phyloP scores from a whole-genome alignment of 2,888 invertebrate species.

The Melanargia galathea region DNA sequence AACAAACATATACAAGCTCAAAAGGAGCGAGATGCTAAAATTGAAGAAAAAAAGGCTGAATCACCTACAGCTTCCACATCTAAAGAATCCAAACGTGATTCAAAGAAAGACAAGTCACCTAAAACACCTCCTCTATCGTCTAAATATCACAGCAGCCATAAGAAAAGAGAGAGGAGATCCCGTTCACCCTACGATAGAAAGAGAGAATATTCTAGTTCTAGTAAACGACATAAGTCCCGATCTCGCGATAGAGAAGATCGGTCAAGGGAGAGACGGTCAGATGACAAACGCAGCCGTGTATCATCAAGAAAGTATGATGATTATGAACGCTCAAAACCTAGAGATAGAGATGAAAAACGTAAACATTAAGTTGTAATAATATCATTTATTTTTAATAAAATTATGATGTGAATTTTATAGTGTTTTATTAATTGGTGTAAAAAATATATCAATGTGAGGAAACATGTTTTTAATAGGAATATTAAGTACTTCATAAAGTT shows the following conservation, averaged over 20 bases:
- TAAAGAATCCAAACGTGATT: constrained; percentile 70
- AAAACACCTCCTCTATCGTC: constrained; percentile 77
- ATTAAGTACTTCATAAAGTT: too few relatives aligned
- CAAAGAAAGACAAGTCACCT: constrained; percentile 74
- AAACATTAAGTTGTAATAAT: constrained; percentile 55
- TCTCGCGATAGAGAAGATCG: constrained; percentile 74
- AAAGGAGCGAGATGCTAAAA: constrained; percentile 66
- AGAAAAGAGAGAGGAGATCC: constrained; percentile 74
- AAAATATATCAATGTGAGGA: too few relatives aligned
- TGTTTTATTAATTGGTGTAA: background rate
- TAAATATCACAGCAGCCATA: constrained; percentile 74
- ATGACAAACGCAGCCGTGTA: constrained; percentile 64
- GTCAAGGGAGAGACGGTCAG: constrained; percentile 66
- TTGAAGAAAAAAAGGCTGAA: constrained; percentile 70
- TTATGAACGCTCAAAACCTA: constrained; percentile 73
- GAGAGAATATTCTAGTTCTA: constrained; percentile 69
- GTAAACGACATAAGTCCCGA: constrained; percentile 74
- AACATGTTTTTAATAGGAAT: background rate
- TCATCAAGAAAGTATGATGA: constrained; percentile 75
- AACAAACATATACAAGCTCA: constrained; percentile 72
- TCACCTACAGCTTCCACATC: constrained; percentile 74
- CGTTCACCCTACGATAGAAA: constrained; percentile 78
- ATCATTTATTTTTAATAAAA: constrained; percentile 7
- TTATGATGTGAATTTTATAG: background rate
- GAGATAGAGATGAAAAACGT: constrained; percentile 71